Evolutionary conservation across 2,888 invertebrate genomes (phyloP).

Genomic region (Hofmannophila pseudospretella): DNA sequence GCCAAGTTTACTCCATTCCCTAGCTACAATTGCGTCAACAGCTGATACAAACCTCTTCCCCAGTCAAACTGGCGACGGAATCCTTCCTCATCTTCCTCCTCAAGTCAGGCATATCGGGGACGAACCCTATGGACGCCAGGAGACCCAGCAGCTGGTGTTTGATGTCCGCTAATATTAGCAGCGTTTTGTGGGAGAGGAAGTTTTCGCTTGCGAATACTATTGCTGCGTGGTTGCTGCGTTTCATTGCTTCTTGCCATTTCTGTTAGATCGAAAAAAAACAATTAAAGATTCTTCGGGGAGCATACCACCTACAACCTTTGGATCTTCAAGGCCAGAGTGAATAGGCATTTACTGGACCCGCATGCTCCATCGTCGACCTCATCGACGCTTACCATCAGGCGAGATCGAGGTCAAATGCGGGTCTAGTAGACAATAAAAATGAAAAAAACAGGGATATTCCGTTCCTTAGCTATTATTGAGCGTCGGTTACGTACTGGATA

Average conservation of each 20-base stretch:
- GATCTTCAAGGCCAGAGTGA: too few relatives aligned
- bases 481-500: too few relatives aligned
- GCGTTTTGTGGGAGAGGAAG: conserved; percentile 87
- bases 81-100: conserved; percentile 78
- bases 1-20: too few relatives aligned
- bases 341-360: too few relatives aligned
- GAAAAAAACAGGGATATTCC: too few relatives aligned
- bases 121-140: conserved; percentile 87
- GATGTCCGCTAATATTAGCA: conserved; percentile 91
- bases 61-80: conserved; percentile 81
- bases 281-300: not conserved
- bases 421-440: too few relatives aligned
- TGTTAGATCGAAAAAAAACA: conserved; percentile 35
- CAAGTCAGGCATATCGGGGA: conserved; percentile 80
- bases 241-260: conserved; percentile 88
- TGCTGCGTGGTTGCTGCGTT: conserved; percentile 83
- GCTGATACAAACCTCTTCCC: conserved; percentile 79
- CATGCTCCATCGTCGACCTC: too few relatives aligned
- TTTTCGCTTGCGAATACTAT: conserved; percentile 89
- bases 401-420: too few relatives aligned
- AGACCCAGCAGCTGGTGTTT: conserved; percentile 89
- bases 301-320: too few relatives aligned
- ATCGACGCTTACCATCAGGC: too few relatives aligned
- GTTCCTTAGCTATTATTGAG: too few relatives aligned
- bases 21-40: too few relatives aligned